phyloP scores from a whole-genome alignment of 1,140 invertebrate genomes.

The Scaptomyza montana region DNA sequence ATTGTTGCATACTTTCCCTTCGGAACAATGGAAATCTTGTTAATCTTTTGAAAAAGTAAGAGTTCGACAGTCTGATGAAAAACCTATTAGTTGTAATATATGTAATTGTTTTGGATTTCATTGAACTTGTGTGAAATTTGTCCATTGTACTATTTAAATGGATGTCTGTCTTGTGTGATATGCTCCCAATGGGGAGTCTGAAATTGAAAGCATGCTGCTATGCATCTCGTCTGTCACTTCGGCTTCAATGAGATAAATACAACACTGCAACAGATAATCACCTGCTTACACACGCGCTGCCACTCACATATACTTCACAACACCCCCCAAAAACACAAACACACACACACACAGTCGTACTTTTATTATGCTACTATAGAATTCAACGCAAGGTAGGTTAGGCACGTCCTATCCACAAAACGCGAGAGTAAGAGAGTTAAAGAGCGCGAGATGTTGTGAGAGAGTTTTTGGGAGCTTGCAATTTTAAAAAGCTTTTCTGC shows the following conservation, averaged over 20 bases:
- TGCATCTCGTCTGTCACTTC: conserved; percentile 35
- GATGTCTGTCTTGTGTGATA: conserved; percentile 10
- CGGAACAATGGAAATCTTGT: conserved; percentile 10
- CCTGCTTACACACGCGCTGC: conserved; percentile 73
- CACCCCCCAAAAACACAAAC: not conserved
- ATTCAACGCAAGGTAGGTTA: conserved; percentile 79
- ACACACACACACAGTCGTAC: conserved; percentile 9
- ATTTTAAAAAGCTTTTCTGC: conserved; percentile 48
- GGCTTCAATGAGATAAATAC: conserved; percentile 78
- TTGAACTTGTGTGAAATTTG: conserved; percentile 21
- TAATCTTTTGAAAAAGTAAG: conserved; percentile 13
- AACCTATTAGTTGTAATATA: not conserved
- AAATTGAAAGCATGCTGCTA: conserved; percentile 26
- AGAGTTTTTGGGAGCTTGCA: conserved; percentile 13
- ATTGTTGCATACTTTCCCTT: not conserved
- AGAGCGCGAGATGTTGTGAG: conserved; percentile 15
- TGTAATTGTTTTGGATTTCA: conserved; percentile 3
- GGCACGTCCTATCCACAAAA: conserved; percentile 56
- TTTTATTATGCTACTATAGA: conserved; percentile 72
- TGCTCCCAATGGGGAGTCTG: conserved; percentile 16
- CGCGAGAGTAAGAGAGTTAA: conserved; percentile 26
- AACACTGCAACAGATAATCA: conserved; percentile 79
- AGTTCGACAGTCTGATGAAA: conserved; percentile 8
- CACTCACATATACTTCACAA: conserved; percentile 12
- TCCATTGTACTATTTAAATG: conserved; percentile 38